phyloP scores from a whole-genome alignment of 1,140 invertebrate genomes.

The Choristoneura fumiferana region DNA sequence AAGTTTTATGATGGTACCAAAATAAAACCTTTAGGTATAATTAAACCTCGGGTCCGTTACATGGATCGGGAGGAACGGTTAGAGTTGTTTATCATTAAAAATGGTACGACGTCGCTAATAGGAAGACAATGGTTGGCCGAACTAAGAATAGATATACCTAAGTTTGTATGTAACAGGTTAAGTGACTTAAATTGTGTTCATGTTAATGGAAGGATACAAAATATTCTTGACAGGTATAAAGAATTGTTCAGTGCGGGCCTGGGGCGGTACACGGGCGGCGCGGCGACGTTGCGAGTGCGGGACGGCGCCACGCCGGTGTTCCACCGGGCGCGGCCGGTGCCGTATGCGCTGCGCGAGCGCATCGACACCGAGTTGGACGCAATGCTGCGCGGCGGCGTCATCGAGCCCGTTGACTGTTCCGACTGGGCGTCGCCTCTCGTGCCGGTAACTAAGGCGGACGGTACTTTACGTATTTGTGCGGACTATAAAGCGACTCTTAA shows the following conservation, averaged over 20 bases:
- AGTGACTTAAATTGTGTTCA: neutral
- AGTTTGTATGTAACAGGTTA: neutral
- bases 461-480: constrained; percentile 62
- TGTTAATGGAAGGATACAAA: neutral
- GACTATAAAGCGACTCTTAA: constrained; percentile 70
- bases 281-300: constrained; percentile 20
- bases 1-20: constrained; percentile 36
- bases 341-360: neutral
- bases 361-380: constrained; percentile 20
- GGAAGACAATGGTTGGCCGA: constrained; percentile 27
- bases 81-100: constrained; percentile 32
- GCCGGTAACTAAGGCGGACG: constrained; percentile 54
- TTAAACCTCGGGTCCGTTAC: constrained; percentile 11
- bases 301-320: constrained; percentile 25
- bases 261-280: constrained; percentile 25
- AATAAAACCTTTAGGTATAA: constrained; percentile 23
- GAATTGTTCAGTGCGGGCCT: constrained; percentile 21
- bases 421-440: constrained; percentile 62
- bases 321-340: constrained; percentile 26
- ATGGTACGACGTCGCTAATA: constrained; percentile 27
- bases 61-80: constrained; percentile 1
- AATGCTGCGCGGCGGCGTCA: constrained; percentile 37
- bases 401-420: constrained; percentile 38
- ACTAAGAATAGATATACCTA: constrained; percentile 20
- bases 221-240: constrained; percentile 23